Evolutionary conservation across 2,888 invertebrate species (phyloP), one percentile per base, ranked within the genome.

Genomic region (Polyommatus iphigenia): DNA sequence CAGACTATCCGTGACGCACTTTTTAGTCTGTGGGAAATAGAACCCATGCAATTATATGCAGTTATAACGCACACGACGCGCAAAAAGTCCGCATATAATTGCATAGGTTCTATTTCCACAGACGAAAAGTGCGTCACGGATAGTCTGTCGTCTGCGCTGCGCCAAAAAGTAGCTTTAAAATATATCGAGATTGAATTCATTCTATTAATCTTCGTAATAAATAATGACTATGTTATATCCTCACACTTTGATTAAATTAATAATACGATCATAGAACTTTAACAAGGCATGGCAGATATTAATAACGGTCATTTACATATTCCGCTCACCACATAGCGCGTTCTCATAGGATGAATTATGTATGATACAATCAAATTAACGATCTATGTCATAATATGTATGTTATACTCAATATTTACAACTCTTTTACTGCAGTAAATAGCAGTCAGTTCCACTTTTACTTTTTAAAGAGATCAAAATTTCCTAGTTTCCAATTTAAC

Each of bases 281-380:
- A 62, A 62, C 24, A 62, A 13, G 24, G 20, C 62, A 13, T 36
- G 71, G 71, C 29, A 71, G 36, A 36, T 71, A 71, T 71, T 71
- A 71, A 71, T 71, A 71, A 36, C 8, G n/a, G 29, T 15, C 15
- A 71, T 71, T 71, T 8, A 71, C 71, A 71, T 71, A 71, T 71
- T 71, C 36, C 2, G 71, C 15, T 71, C 62, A 71, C 36, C 32
- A 36, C 7, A 36, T 71, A 71, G 71, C 29, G 36, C n/a, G 6
- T 36, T 71, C 36, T 71, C 36, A n/a, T 18, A 13, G 36, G 71
- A 71, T 71, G 71, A 71, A 71, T 71, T 32, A 36, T 71, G 29
- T 71, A 71, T 71, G 71, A 71, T 32, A 7, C n/a, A 36, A 71
- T 71, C 36, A 18, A 71, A 71, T 62, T 62, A 62, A 24, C 20